Conservation (phyloP, 2,113 vertebrate genomes). For the Malurus elegans region DNA sequence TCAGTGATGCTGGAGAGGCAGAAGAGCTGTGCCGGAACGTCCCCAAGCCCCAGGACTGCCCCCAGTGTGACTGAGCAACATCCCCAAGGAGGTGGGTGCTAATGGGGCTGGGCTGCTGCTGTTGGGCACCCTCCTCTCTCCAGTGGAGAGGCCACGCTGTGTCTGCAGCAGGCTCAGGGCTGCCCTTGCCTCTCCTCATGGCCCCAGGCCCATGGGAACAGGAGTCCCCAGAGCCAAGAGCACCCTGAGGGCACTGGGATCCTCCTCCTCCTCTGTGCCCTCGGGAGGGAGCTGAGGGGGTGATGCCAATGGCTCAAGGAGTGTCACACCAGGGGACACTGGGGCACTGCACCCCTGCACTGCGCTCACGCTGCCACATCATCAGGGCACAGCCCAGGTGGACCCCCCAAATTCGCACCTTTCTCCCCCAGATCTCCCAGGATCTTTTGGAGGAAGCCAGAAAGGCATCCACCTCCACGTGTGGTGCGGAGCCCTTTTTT, state of each 20-base stretch:
- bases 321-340: fast-evolving
- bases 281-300: background rate
- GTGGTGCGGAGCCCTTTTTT: background rate
- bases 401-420: background rate
- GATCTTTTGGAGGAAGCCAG: background rate
- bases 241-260: too few relatives aligned
- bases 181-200: background rate
- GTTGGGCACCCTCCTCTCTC: background rate
- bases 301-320: background rate
- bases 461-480: background rate
- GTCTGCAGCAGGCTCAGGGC: background rate
- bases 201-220: background rate
- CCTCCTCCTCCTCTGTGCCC: background rate
- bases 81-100: background rate
- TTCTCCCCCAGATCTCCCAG: background rate
- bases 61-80: background rate
- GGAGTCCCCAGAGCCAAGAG: background rate
- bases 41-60: background rate
- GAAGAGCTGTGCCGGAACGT: background rate
- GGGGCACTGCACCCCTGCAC: too few relatives aligned
- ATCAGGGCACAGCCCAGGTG: background rate
- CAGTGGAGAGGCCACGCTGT: background rate
- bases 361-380: background rate
- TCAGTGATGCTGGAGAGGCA: background rate
- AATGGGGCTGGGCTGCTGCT: fast-evolving